phyloP scores from a whole-genome alignment of 1,140 invertebrate species.

The Melanaphis sacchari region DNA sequence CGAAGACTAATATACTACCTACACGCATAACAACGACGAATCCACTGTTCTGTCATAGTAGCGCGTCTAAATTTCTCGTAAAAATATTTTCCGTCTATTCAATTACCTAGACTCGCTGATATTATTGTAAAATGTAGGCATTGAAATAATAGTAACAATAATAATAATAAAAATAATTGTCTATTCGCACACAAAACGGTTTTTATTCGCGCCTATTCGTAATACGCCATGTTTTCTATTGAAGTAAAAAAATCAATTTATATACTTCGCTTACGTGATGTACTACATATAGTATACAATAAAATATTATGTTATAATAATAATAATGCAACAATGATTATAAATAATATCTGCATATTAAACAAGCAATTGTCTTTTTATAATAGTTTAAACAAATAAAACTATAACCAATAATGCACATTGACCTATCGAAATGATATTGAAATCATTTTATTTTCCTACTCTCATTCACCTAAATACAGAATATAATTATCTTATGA shows the following conservation, averaged over 20 bases:
- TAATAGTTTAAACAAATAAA: neutral
- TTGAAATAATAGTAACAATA: neutral
- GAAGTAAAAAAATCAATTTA: neutral
- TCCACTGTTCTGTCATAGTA: neutral
- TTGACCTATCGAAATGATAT: neutral
- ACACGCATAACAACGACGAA: neutral
- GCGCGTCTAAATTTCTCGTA: neutral
- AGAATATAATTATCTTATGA: neutral
- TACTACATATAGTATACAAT: neutral
- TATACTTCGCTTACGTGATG: neutral
- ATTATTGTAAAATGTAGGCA: neutral
- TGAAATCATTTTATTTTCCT: neutral
- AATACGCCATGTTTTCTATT: neutral
- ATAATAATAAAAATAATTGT: neutral
- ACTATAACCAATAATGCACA: neutral
- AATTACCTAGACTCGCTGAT: neutral
- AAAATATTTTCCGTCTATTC: neutral
- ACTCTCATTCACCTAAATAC: neutral
- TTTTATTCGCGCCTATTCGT: slow-evolving; percentile 10
- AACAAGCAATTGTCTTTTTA: neutral
- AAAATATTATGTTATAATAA: neutral
- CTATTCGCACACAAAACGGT: neutral
- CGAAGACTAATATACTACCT: neutral
- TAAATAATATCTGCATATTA: neutral
- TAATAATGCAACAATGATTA: neutral